A percentile compares a stretch with the other conserved stretches of the same genome.
phyloP scores from a whole-genome alignment of 2,113 vertebrate genomes.

The Tragulus kanchil region DNA sequence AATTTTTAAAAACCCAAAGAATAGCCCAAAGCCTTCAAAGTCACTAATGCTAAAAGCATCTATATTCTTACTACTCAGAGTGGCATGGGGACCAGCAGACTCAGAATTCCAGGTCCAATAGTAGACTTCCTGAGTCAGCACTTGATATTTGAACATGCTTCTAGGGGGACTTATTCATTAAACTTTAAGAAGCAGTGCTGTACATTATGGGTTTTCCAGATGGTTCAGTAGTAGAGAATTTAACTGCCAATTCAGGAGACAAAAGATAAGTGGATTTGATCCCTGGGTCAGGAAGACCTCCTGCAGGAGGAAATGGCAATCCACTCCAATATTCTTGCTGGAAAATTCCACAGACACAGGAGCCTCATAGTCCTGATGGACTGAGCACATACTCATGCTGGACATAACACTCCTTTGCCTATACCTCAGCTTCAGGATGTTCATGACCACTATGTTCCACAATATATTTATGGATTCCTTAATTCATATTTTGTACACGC shows the following conservation, averaged over 20 bases:
- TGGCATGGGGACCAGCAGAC: neutral
- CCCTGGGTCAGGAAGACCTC: neutral
- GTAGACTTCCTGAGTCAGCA: neutral
- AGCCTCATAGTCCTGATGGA: neutral
- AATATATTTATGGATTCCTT: neutral
- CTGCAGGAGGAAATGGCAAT: neutral
- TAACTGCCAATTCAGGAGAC: neutral
- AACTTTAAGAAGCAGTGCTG: neutral
- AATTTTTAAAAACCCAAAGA: neutral
- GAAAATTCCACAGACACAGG: neutral
- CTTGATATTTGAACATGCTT: neutral
- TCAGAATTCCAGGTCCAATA: neutral
- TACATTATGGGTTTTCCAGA: neutral
- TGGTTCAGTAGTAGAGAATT: neutral
- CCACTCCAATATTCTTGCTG: neutral
- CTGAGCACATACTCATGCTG: neutral
- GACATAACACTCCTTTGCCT: neutral
- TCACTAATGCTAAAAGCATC: conserved; percentile 1
- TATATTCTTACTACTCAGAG: neutral
- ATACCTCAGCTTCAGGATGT: neutral
- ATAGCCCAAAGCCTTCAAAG: conserved; percentile 15
- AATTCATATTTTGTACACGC: neutral
- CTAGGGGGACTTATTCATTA: neutral
- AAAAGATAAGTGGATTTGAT: neutral
- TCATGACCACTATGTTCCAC: neutral